Evolutionary conservation across 2,888 invertebrate species (phyloP), one percentile per base, ranked within the genome.

Genomic region (Leucozona laternaria): DNA sequence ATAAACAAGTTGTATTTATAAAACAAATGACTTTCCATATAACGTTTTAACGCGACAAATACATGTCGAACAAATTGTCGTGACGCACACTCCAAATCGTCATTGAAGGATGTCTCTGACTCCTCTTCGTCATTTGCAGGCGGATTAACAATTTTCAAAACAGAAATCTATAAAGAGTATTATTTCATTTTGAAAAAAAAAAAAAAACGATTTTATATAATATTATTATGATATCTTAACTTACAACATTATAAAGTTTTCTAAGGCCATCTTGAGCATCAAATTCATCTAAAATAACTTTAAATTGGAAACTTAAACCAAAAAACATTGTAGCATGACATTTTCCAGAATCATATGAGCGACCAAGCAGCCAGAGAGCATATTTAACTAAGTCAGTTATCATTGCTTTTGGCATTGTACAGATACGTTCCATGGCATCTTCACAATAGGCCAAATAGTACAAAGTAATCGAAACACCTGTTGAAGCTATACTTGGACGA

Each of bases 241-340:
- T 88, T 89, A 93, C 92, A 75, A 98, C 97, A 94, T 99, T 99
- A 93, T 97, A 97, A 1, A 99, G 93, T 91, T 97, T 97, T 15
- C 99, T 93, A 5, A 99, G 94, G 0, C 99, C 99, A 92, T 99
- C 99, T 93, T 95, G 95, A 45, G 94, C 94, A 92, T 99, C 99
- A 91, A 99, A 99, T 91, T 98, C 96, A 89, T 98, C 98, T 10
- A 99, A 93, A 90, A 99, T 98, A 1, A 97, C 95, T 89, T 97
- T 95, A 92, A 98, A 99, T 89, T 97, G 97, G 92, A 99, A 98
- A 8, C 97, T 97, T 64, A 98, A 95, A 0, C 98, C 97, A 92
- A 99, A 98, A 93, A 99, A 99, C 98, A 99, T 98, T 31, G 98
- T 97, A 2, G 98, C 98, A 93, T 99, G 98, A 90, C 98, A 98